phyloP scores from a whole-genome alignment of 2,113 vertebrate species.

The Rhinopomastus cyanomelas region DNA sequence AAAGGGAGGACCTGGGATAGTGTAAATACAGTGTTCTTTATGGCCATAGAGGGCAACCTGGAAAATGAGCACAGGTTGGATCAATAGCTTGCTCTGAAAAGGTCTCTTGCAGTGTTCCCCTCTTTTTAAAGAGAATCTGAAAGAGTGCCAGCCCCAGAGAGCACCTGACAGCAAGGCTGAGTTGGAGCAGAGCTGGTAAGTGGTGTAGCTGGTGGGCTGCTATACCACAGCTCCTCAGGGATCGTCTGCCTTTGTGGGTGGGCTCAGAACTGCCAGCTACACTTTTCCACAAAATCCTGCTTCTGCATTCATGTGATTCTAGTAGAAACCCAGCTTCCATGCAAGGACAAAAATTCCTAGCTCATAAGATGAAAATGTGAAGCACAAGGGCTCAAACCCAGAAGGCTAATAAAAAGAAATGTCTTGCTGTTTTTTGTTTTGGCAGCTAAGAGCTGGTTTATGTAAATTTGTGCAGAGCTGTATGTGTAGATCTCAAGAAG shows the following conservation, averaged over 20 bases:
- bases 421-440: neutral
- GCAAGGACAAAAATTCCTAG: neutral
- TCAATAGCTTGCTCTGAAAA: neutral
- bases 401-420: neutral
- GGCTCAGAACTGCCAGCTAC: neutral
- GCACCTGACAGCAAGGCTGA: neutral
- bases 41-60: neutral
- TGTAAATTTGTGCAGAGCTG: too few relatives aligned
- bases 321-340: neutral
- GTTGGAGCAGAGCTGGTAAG: neutral
- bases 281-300: neutral
- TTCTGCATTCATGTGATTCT: neutral
- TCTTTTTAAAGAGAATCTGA: neutral
- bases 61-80: neutral
- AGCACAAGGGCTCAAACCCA: neutral
- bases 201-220: neutral
- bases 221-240: neutral
- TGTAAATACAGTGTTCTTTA: rapidly evolving
- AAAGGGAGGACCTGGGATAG: neutral
- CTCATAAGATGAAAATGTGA: neutral
- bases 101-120: neutral
- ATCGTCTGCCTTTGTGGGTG: neutral
- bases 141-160: neutral
- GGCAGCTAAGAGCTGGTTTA: neutral
- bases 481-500: neutral